phyloP scores from a whole-genome alignment of 2,113 vertebrate species.

The Variabilichromis moorii region DNA sequence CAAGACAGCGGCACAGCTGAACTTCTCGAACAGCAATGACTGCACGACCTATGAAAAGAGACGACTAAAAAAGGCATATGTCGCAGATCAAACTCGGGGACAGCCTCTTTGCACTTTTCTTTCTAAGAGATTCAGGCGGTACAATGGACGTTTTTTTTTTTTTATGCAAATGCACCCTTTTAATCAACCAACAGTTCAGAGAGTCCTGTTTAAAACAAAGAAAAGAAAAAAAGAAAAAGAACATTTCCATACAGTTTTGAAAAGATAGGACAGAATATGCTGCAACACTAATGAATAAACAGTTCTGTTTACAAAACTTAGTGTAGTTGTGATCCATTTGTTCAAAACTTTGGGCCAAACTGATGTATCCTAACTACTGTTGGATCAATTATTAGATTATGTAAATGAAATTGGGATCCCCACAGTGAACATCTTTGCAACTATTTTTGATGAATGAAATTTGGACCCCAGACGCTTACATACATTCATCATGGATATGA shows the following conservation, averaged over 20 bases:
- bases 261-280: not conserved
- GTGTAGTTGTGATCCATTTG: not conserved
- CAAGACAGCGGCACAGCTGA: constrained; percentile 44
- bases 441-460: not conserved
- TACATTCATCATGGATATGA: not conserved
- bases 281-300: not conserved
- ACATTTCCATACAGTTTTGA: not conserved
- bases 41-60: not conserved
- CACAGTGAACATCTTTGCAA: not conserved
- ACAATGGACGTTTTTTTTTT: not conserved
- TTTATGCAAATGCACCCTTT: not conserved
- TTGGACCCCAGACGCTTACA: not conserved
- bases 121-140: not conserved
- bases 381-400: not conserved
- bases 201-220: not conserved
- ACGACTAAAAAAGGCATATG: not conserved
- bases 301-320: not conserved
- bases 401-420: not conserved
- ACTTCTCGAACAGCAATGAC: constrained; percentile 7
- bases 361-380: not conserved
- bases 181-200: not conserved
- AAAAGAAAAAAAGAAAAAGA: not conserved
- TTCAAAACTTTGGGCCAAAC: not conserved
- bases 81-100: not conserved
- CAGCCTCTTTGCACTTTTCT: not conserved